Evolutionary conservation across 2,113 vertebrate species (phyloP), one percentile per base, ranked within the genome.

Genomic region (Porphyrio hochstetteri): DNA sequence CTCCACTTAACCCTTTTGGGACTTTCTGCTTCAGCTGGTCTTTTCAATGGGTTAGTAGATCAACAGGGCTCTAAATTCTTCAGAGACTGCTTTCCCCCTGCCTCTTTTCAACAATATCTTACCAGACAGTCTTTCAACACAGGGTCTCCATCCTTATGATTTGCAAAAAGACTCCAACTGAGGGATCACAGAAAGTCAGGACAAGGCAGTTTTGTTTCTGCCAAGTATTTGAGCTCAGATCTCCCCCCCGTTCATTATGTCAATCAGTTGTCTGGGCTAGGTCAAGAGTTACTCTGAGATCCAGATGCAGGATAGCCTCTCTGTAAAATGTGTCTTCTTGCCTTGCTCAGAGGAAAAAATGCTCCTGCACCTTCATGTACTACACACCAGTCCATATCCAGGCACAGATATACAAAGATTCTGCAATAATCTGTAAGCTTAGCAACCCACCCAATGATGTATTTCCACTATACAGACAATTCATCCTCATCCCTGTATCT

Each of bases 11-110:
- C 97, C 98, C 97, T 97, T 97, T 96, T 89, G 95, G 97, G 96
- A 96, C 97, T 98, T 98, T 98, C 97, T 98, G 98, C 98, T 97
- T 98, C 97, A 98, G 97, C 97, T 98, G 95, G 90, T 96, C 97
- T 95, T 98, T 98, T 98, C 97, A 98, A 91, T 82, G 92, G 36
- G 55, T 96, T 90, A 95, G 88, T 5, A 91, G 89, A 97, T 97
- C 96, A 96, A 90, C 93, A 92, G 92, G 93, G 91, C 95, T 90
- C 89, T 36, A 61, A 94, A 96, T 95, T 96, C 97, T 89, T 92
- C 94, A 96, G 85, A 67, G 97, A 59, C 46, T 48, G 60, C 95
- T 76, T 92, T 95, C 84, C 88, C 57, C 72, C 76, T 81, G 81
- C 72, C 59, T 83, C 72, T 71, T 86, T 61, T 50, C 72, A 95